Percentiles rank a stretch among this genome's conserved stretches.
Evolutionary conservation across 2,797 vertebrate species (phyloP).

Genomic region (Pristis pectinata): DNA sequence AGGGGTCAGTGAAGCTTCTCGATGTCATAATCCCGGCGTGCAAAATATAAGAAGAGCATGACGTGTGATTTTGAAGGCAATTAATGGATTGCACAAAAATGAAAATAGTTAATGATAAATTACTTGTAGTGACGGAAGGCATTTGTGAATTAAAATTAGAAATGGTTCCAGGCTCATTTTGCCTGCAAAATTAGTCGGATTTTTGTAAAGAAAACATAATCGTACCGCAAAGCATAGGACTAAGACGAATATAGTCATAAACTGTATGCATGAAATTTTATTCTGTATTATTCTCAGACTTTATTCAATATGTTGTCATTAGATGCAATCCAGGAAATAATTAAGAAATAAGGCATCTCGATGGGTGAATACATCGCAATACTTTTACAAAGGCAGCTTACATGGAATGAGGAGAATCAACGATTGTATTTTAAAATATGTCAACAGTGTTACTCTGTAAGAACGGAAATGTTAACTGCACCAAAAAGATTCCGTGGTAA

Average conservation of each 20-base stretch:
- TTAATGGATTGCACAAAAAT: slow-evolving; percentile 9
- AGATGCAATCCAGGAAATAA: background rate
- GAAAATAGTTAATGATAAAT: background rate
- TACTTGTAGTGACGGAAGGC: background rate
- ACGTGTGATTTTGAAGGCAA: slow-evolving; percentile 7
- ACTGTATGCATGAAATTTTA: background rate
- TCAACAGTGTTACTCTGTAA: background rate
- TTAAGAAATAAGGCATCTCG: too few species aligned
- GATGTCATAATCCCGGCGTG: background rate
- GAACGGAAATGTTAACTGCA: background rate
- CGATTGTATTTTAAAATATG: background rate
- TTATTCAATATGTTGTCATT: too few species aligned
- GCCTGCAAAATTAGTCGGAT: background rate
- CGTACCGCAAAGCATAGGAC: background rate
- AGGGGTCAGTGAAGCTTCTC: background rate
- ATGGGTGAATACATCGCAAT: background rate
- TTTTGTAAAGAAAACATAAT: background rate
- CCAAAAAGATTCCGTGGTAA: background rate
- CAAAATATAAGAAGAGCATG: background rate
- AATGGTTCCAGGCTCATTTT: background rate
- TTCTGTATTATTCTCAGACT: background rate
- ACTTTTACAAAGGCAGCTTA: background rate
- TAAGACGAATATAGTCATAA: background rate
- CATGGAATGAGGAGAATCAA: background rate
- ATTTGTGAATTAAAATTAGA: background rate